Percentiles rank a stretch among this genome's conserved stretches.
Conservation (phyloP, 2,797 vertebrate genomes). For the Artibeus jamaicensis region DNA sequence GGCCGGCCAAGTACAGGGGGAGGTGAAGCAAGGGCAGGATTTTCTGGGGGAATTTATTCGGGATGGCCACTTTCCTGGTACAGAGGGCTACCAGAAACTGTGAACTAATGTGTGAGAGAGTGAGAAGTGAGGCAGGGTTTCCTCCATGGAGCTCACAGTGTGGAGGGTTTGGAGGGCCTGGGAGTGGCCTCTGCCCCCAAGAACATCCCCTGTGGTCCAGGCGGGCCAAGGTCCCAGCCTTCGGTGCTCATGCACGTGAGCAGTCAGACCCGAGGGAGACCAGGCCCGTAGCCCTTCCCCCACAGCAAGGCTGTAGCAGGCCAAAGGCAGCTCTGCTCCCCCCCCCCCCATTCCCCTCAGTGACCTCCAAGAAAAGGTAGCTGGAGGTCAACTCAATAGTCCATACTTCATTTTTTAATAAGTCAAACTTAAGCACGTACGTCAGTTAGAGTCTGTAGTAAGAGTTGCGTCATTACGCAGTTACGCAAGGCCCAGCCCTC, state of each 20-base stretch:
- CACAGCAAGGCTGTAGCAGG: neutral
- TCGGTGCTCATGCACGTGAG: neutral
- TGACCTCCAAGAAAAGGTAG: neutral
- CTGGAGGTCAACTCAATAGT: neutral
- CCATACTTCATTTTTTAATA: neutral
- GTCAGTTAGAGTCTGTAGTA: neutral
- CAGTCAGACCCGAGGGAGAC: neutral
- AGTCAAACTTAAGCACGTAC: neutral
- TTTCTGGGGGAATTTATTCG: neutral
- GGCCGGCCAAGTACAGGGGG: neutral
- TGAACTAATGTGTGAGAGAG: no score
- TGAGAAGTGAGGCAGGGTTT: no score
- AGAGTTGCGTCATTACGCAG: neutral
- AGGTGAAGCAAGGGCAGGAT: neutral
- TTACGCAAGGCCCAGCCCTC: neutral
- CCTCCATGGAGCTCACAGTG: neutral
- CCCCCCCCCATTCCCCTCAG: neutral
- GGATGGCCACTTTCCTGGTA: neutral
- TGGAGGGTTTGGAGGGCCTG: neutral
- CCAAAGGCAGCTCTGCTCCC: neutral
- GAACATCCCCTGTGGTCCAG: neutral
- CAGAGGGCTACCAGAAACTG: neutral
- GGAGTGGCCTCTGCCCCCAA: neutral
- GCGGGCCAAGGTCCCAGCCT: neutral
- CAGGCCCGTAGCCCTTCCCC: neutral